Conservation (phyloP, 1,140 invertebrate genomes). For the Caenorhabditis brenneri region DNA sequence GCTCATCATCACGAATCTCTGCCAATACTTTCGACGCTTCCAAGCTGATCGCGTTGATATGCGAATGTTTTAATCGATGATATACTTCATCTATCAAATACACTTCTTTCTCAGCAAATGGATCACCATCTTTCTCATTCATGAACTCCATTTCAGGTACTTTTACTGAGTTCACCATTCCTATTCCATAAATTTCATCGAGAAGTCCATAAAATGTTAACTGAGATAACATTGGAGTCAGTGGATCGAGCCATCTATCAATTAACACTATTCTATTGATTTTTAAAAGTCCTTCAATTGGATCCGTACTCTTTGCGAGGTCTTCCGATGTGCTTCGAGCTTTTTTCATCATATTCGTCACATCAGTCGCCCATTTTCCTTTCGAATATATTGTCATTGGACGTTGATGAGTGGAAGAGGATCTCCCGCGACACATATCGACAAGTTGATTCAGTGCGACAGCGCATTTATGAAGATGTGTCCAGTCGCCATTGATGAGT, state of each 20-base stretch:
- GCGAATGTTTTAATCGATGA: slow-evolving; percentile 44
- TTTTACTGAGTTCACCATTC: slow-evolving; percentile 62
- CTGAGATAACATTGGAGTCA: slow-evolving; percentile 89
- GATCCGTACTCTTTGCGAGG: not conserved
- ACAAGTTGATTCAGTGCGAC: slow-evolving; percentile 47
- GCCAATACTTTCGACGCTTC: slow-evolving; percentile 42
- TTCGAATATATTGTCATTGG: slow-evolving; percentile 40
- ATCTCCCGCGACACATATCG: slow-evolving; percentile 13
- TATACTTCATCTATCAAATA: slow-evolving; percentile 50
- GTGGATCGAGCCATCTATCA: slow-evolving; percentile 86
- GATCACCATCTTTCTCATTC: slow-evolving; percentile 42
- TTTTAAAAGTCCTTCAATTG: slow-evolving; percentile 21
- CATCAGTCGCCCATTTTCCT: slow-evolving; percentile 45
- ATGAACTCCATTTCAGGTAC: slow-evolving; percentile 49
- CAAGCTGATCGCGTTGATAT: slow-evolving; percentile 29
- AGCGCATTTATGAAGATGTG: slow-evolving; percentile 55
- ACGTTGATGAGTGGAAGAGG: not conserved
- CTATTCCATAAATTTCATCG: slow-evolving; percentile 84
- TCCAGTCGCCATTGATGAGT: slow-evolving; percentile 56
- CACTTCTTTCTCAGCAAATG: slow-evolving; percentile 46
- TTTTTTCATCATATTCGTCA: slow-evolving; percentile 35
- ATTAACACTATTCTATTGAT: slow-evolving; percentile 78
- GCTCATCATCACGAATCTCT: slow-evolving; percentile 47
- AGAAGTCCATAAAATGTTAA: slow-evolving; percentile 96
- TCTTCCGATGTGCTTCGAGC: not conserved